Evolutionary conservation across 2,888 invertebrate genomes (phyloP).

Genomic region (Ethmia dodecea): DNA sequence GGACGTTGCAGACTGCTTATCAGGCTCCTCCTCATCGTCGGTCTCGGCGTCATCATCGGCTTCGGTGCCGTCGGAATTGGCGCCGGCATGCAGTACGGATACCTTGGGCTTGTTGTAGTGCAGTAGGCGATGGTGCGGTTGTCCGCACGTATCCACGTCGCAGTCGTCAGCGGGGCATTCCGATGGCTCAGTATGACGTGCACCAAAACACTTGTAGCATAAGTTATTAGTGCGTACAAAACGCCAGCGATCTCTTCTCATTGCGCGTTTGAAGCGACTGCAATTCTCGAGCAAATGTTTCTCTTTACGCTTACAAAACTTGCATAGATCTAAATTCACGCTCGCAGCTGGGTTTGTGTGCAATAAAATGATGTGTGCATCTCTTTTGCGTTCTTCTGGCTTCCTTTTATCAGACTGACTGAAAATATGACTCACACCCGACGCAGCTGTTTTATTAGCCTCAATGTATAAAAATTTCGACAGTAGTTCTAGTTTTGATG

Average conservation of each 20-base stretch:
- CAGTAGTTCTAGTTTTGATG: slow-evolving; percentile 11
- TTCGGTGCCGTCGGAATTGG: neutral
- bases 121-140: slow-evolving; percentile 11
- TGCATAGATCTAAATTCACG: neutral
- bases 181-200: slow-evolving; percentile 16
- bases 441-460: slow-evolving; percentile 11
- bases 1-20: neutral
- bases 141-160: slow-evolving; percentile 14
- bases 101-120: slow-evolving; percentile 3
- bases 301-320: slow-evolving; percentile 10
- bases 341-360: neutral
- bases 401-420: neutral
- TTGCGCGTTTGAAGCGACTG: slow-evolving; percentile 17
- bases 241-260: slow-evolving; percentile 18
- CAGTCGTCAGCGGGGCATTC: slow-evolving; percentile 19
- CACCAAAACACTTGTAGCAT: slow-evolving; percentile 14
- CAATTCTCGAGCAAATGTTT: slow-evolving; percentile 18
- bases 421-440: slow-evolving; percentile 6
- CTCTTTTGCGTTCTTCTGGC: slow-evolving; percentile 6
- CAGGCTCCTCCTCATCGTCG: neutral
- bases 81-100: neutral
- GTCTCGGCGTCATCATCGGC: neutral
- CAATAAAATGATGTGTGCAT: neutral
- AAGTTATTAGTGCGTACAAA: slow-evolving; percentile 14
- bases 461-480: slow-evolving; percentile 15